Percentiles rank a stretch among this genome's conserved stretches.
These are phyloP conservation scores for Promerops cafer DNA, from an alignment of 2,113 vertebrate genomes.

Conservation along the genomic window DNA sequence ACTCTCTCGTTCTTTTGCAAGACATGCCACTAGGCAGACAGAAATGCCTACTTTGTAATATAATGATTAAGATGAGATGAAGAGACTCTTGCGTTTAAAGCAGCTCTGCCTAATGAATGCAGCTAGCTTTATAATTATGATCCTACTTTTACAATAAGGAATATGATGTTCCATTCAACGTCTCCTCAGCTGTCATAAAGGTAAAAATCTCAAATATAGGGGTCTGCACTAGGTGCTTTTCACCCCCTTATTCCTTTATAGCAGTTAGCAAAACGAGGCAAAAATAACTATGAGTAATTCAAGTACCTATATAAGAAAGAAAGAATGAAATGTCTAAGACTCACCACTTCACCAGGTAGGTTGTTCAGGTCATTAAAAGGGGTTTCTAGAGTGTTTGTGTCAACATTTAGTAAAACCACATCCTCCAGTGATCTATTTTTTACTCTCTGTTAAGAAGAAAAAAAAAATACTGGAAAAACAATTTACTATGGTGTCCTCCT, in stretches of 20 bases:
- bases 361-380: conserved; percentile 90
- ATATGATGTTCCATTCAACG: conserved; percentile 59
- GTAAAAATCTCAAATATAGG: conserved; percentile 45
- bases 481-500: background rate
- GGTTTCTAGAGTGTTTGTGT: conserved; percentile 93
- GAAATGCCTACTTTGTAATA: conserved; percentile 89
- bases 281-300: conserved; percentile 1
- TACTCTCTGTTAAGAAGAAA: conserved; percentile 76
- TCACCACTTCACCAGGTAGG: conserved; percentile 93
- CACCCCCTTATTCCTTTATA: background rate
- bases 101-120: conserved; percentile 79
- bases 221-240: conserved; percentile 16
- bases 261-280: conserved; percentile 7
- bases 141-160: conserved; percentile 61
- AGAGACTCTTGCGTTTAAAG: conserved; percentile 74
- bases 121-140: conserved; percentile 75
- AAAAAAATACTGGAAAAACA: conserved; percentile 3
- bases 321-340: conserved; percentile 41
- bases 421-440: conserved; percentile 90
- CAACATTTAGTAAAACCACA: conserved; percentile 93
- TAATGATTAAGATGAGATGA: conserved; percentile 97
- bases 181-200: conserved; percentile 61
- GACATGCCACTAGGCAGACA: conserved; percentile 95
- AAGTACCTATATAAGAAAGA: background rate
- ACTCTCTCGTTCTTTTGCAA: conserved; percentile 82